A percentile compares a stretch with the other conserved stretches of the same genome.
phyloP scores from a whole-genome alignment of 1,140 invertebrate species.

The Drosophila lacertosa region DNA sequence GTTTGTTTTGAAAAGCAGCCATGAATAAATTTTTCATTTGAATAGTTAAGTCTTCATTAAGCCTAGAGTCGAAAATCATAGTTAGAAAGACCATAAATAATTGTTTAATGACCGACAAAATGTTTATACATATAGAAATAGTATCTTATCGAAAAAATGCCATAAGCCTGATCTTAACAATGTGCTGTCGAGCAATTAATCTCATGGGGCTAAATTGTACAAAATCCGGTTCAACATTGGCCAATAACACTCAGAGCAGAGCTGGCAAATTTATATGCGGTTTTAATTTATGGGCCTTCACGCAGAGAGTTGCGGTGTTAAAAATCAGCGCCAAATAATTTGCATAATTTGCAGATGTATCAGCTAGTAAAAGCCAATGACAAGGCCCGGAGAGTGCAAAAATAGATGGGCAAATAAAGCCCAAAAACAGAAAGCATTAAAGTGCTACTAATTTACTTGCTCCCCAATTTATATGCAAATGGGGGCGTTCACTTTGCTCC shows the following conservation, averaged over 20 bases:
- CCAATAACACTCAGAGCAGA: slow-evolving; percentile 26
- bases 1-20: too few species aligned
- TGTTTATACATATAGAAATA: background rate
- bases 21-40: background rate
- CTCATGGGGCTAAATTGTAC: slow-evolving; percentile 40
- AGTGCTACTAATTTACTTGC: slow-evolving; percentile 61
- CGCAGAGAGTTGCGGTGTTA: slow-evolving; percentile 37
- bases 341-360: slow-evolving; percentile 74
- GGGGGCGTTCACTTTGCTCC: slow-evolving; percentile 44
- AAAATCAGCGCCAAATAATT: slow-evolving; percentile 64
- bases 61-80: background rate
- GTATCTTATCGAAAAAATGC: slow-evolving; percentile 54
- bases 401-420: slow-evolving; percentile 31
- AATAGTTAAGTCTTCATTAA: background rate
- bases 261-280: slow-evolving; percentile 34
- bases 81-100: slow-evolving; percentile 20
- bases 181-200: slow-evolving; percentile 68
- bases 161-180: slow-evolving; percentile 53
- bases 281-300: slow-evolving; percentile 69
- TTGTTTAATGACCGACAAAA: slow-evolving; percentile 17
- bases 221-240: slow-evolving; percentile 61
- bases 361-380: slow-evolving; percentile 40
- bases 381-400: slow-evolving; percentile 19
- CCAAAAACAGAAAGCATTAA: slow-evolving; percentile 34
- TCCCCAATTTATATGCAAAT: slow-evolving; percentile 67